Evolutionary conservation across 1,140 invertebrate species (phyloP).

Genomic region (Coptotermes formosanus): DNA sequence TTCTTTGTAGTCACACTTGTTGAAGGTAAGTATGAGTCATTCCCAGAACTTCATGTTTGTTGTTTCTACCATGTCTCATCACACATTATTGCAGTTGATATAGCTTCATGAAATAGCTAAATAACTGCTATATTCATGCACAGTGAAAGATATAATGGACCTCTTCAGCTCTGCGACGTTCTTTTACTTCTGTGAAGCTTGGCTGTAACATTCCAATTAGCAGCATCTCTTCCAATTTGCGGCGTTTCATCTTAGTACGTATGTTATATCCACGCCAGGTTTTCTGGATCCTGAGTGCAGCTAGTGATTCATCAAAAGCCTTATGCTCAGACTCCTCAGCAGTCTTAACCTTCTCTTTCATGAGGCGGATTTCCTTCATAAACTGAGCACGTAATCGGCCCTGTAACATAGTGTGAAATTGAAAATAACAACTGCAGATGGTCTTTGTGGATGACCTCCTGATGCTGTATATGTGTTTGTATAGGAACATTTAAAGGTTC

Average conservation of each 20-base stretch:
- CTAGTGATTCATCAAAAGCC: slow-evolving; percentile 54
- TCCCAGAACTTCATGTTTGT: too few species aligned
- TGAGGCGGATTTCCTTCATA: slow-evolving; percentile 81
- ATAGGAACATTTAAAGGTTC: too few species aligned
- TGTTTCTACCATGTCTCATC: too few species aligned
- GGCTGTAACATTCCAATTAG: slow-evolving; percentile 67
- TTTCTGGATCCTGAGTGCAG: slow-evolving; percentile 77
- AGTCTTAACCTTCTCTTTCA: slow-evolving; percentile 63
- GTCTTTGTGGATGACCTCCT: too few species aligned
- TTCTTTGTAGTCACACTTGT: too few species aligned
- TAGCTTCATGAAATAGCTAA: too few species aligned
- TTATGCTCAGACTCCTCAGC: slow-evolving; percentile 50
- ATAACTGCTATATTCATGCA: too few species aligned
- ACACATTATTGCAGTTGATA: too few species aligned
- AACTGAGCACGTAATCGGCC: slow-evolving; percentile 72
- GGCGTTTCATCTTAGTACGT: slow-evolving; percentile 63
- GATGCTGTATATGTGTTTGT: too few species aligned
- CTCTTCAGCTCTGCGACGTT: slow-evolving; percentile 43
- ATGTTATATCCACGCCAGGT: slow-evolving; percentile 79
- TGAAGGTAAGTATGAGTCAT: too few species aligned
- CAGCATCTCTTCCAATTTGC: slow-evolving; percentile 79
- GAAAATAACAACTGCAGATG: too few species aligned
- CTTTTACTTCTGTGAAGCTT: slow-evolving; percentile 43
- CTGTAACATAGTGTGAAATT: slow-evolving; percentile 37
- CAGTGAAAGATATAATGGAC: neutral